phyloP scores from a whole-genome alignment of 2,888 invertebrate genomes.

The Spodoptera picta region DNA sequence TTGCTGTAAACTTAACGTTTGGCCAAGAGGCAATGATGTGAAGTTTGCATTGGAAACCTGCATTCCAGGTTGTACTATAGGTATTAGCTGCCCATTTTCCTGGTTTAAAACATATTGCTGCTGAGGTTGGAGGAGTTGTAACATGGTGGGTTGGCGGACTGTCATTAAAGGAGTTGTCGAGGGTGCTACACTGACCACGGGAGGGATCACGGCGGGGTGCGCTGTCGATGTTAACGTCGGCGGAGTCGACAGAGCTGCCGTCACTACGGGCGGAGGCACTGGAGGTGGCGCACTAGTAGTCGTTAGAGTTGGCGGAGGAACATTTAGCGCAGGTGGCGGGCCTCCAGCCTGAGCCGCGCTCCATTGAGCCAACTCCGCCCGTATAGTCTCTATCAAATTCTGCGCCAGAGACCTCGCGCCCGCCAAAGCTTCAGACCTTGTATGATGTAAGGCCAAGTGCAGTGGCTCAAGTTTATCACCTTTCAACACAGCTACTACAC shows the following conservation, averaged over 20 bases:
- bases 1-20: conserved; percentile 78
- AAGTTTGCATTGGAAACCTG: conserved; percentile 83
- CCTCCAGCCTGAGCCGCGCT: conserved; percentile 82
- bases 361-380: conserved; percentile 88
- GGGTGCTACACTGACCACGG: conserved; percentile 80
- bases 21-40: conserved; percentile 79
- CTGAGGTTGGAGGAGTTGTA: conserved; percentile 79
- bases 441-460: conserved; percentile 93
- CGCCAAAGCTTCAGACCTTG: conserved; percentile 90
- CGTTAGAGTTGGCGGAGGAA: conserved; percentile 78
- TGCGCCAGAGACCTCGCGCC: conserved; percentile 92
- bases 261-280: conserved; percentile 72
- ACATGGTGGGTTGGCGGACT: conserved; percentile 81
- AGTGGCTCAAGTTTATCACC: conserved; percentile 92
- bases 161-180: conserved; percentile 83
- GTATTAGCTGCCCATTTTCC: conserved; percentile 85
- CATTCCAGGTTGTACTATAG: conserved; percentile 83
- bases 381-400: conserved; percentile 94
- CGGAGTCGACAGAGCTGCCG: conserved; percentile 75
- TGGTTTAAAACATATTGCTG: conserved; percentile 85
- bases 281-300: conserved; percentile 77
- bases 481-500: conserved; percentile 92
- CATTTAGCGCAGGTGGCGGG: conserved; percentile 80
- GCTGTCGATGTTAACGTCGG: conserved; percentile 74
- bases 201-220: conserved; percentile 74